Base-by-base conservation (phyloP, 2,113 vertebrate genomes). In the Scytalopus superciliaris region DNA sequence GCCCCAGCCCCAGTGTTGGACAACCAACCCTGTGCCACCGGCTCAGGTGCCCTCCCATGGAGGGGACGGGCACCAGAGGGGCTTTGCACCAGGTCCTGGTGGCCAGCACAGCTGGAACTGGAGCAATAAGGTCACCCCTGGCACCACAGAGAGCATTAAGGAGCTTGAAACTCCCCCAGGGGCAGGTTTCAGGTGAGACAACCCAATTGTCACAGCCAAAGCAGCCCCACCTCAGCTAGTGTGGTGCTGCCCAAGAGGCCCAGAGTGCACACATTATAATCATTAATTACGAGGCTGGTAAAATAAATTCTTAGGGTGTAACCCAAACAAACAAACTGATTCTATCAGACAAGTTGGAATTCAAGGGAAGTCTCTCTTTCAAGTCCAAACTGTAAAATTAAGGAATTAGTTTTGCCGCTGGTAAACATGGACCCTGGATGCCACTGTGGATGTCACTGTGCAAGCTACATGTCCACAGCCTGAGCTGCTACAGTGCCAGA, bases 81-180 rank as follows among this genome's bases (percentile, higher is more conserved):
- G 95, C 35, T 94, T 94, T 69, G 81, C 87, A 73, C 97, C 96
- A 8, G 97, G 95, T 6, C 77, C 40, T 9, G 83, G 69, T 13
- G 35, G 33, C 22, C 42, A 93, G 50, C 92, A 73, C 78, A 96
- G 94, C 79, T 75, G 95, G 74, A 87, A 40, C 33, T 37, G 50
- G 60, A 75, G 74, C 37, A 76, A 42, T 60, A 97, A 90, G 5
- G 6, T 50, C 21, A 89, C 92, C 33, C 90, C 75, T 66, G 75
- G 78, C 80, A 79, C 47, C 39, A 37, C 52, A 90, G 91, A 42
- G 62, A 85, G 35, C 86, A 35, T 15, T 15, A 66, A 55, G 75
- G 90, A 68, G 24, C 72, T 87, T 77, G 95, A 89, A 45, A 64
- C 62, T 10, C 69, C 81, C 55, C 63, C 35, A 55, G 91, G 86